phyloP scores from a whole-genome alignment of 2,113 vertebrate species.

The Ceyx margarethae region DNA sequence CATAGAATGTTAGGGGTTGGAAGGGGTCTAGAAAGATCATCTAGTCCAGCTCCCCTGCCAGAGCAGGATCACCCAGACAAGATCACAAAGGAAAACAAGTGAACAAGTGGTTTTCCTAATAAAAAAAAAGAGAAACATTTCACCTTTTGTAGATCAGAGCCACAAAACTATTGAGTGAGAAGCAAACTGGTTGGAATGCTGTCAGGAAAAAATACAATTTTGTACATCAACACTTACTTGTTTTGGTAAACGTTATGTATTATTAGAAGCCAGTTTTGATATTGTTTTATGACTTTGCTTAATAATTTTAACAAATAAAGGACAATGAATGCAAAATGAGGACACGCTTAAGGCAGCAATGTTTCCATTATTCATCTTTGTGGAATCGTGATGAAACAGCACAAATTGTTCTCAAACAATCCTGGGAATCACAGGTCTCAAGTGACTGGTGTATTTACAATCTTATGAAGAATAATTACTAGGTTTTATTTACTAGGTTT shows the following conservation, averaged over 20 bases:
- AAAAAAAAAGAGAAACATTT: not conserved
- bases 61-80: too few species aligned
- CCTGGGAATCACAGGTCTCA: not conserved
- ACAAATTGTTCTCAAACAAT: not conserved
- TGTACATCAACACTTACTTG: not conserved
- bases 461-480: not conserved
- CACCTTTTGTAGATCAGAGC: not conserved
- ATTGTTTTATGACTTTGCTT: not conserved
- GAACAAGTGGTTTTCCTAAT: too few species aligned
- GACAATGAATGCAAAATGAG: not conserved
- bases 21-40: too few species aligned
- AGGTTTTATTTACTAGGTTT: not conserved
- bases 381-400: not conserved
- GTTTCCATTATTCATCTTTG: not conserved
- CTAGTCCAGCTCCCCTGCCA: too few species aligned
- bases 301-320: not conserved
- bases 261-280: not conserved
- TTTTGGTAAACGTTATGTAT: not conserved
- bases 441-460: not conserved
- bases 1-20: too few species aligned
- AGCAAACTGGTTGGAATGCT: not conserved
- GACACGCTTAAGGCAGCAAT: not conserved
- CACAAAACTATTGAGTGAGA: not conserved
- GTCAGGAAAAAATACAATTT: not conserved
- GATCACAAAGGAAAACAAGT: too few species aligned